A percentile compares a stretch with the other conserved stretches of the same genome.
These are phyloP conservation scores for Yponomeuta malinellus DNA, from an alignment of 2,888 invertebrate species.

Conservation along the genomic window DNA sequence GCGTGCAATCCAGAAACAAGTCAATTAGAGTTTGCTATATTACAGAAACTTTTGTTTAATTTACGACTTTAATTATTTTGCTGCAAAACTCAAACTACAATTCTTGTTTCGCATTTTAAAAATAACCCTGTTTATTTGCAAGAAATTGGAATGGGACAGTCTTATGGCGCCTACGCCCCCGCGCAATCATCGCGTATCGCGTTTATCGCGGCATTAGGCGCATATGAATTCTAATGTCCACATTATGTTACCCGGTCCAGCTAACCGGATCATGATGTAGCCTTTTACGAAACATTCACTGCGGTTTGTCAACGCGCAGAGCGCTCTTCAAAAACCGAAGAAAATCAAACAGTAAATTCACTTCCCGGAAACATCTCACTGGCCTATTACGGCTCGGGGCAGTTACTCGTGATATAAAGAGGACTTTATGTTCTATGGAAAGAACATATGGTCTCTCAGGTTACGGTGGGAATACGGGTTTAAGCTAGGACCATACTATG, in stretches of 20 bases:
- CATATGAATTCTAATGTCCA: slow-evolving; percentile 5
- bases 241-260: not conserved
- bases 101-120: too few species aligned
- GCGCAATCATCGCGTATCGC: not conserved
- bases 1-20: too few species aligned
- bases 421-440: slow-evolving; percentile 48
- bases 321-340: slow-evolving; percentile 7
- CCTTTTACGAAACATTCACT: not conserved
- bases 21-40: too few species aligned
- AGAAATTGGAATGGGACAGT: not conserved
- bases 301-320: not conserved
- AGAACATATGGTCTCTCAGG: slow-evolving; percentile 43
- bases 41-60: too few species aligned
- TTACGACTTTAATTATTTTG: too few species aligned
- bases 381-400: slow-evolving; percentile 30
- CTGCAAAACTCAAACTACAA: too few species aligned
- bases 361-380: slow-evolving; percentile 33
- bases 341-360: slow-evolving; percentile 17
- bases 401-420: slow-evolving; percentile 46
- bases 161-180: not conserved
- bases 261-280: not conserved
- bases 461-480: slow-evolving; percentile 15
- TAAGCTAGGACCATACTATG: not conserved
- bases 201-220: not conserved
- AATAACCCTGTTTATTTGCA: not conserved